These are phyloP conservation scores for Oreochromis tanganicae DNA, from an alignment of 2,113 vertebrate species.

Conservation along the genomic window DNA sequence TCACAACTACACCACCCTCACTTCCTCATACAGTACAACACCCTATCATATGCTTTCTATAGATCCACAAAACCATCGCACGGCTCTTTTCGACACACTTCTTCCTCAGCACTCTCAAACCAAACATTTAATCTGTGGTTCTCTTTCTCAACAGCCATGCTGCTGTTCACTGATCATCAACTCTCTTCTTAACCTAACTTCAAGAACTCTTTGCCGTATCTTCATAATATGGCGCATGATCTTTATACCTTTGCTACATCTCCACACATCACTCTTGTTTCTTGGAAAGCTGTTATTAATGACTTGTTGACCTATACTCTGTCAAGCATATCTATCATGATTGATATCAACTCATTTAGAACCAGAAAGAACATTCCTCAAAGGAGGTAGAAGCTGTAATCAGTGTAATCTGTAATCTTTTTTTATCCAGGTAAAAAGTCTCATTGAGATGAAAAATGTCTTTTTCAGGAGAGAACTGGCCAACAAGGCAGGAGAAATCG, in stretches of 20 bases:
- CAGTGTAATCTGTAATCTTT: neutral
- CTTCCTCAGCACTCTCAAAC: neutral
- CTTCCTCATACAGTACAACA: neutral
- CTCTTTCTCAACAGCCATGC: neutral
- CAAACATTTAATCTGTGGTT: neutral
- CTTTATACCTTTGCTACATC: neutral
- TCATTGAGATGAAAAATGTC: neutral
- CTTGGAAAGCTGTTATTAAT: neutral
- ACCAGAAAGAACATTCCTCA: neutral
- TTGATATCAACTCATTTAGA: neutral
- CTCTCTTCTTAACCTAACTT: neutral
- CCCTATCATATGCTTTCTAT: accelerated
- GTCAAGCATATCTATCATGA: neutral
- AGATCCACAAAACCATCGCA: neutral
- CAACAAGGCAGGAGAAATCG: neutral
- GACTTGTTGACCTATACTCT: neutral
- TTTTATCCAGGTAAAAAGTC: neutral
- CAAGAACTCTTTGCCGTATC: neutral
- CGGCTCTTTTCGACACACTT: neutral
- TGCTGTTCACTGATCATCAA: neutral
- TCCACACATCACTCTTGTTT: neutral
- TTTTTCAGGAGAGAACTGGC: neutral
- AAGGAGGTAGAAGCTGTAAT: neutral
- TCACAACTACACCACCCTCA: neutral
- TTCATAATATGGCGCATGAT: neutral